Conservation (phyloP, 1,140 invertebrate species). For the Maniola jurtina region DNA sequence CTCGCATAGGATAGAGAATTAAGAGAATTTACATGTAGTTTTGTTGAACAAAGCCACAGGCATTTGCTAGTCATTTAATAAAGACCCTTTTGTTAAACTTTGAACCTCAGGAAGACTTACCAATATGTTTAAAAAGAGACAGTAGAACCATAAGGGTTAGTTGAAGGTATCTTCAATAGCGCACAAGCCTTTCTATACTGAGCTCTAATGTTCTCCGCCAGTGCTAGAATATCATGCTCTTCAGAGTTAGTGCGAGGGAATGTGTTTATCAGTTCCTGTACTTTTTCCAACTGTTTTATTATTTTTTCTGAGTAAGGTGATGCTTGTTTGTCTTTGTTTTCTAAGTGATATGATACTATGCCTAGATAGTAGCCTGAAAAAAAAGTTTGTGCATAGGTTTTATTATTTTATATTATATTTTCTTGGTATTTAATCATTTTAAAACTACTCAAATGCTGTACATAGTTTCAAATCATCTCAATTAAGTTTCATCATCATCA, state of each 20-base stretch:
- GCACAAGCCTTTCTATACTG: constrained; percentile 85
- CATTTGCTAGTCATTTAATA: too few relatives aligned
- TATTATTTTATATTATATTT: too few relatives aligned
- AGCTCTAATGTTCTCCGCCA: constrained; percentile 81
- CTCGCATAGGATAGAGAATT: too few relatives aligned
- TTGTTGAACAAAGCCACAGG: background rate
- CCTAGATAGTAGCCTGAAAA: constrained; percentile 79
- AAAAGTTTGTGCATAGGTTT: too few relatives aligned
- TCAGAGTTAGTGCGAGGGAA: constrained; percentile 84
- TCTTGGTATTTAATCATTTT: too few relatives aligned
- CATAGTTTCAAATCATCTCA: too few relatives aligned
- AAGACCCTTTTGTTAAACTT: too few relatives aligned
- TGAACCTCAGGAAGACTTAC: constrained; percentile 24
- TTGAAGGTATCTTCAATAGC: constrained; percentile 80
- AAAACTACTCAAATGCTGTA: too few relatives aligned
- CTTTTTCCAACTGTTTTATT: constrained; percentile 75
- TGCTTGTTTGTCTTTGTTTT: constrained; percentile 42
- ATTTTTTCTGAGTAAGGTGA: constrained; percentile 74
- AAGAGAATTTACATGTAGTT: too few relatives aligned
- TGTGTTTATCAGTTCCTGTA: constrained; percentile 80
- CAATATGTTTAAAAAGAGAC: constrained; percentile 60
- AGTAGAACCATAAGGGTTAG: constrained; percentile 72
- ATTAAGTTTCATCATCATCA: too few relatives aligned
- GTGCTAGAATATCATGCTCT: constrained; percentile 81
- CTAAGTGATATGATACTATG: constrained; percentile 65